phyloP scores from a whole-genome alignment of 1,140 invertebrate genomes.

The Bombus difficillimus region DNA sequence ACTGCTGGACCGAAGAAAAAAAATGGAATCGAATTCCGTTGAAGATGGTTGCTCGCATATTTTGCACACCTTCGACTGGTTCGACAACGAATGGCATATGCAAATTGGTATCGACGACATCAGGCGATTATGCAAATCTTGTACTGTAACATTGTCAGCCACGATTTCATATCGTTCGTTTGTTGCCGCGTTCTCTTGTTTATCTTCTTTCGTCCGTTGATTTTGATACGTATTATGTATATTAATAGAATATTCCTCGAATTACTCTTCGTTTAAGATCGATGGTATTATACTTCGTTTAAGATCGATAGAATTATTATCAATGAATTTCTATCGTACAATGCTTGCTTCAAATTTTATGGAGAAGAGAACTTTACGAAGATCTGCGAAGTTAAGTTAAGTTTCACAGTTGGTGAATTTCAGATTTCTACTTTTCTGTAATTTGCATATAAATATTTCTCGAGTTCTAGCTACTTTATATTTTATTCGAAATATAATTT shows the following conservation, averaged over 20 bases:
- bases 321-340: background rate
- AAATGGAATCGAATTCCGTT: conserved; percentile 33
- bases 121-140: conserved; percentile 63
- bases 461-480: background rate
- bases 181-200: conserved; percentile 33
- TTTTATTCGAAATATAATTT: background rate
- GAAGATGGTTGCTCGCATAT: conserved; percentile 37
- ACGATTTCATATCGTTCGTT: conserved; percentile 30
- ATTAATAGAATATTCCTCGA: conserved; percentile 5
- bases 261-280: background rate
- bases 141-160: conserved; percentile 29
- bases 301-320: background rate
- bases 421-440: background rate
- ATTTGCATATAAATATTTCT: conserved; percentile 4
- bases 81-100: conserved; percentile 57
- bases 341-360: background rate
- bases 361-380: no score
- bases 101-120: conserved; percentile 58
- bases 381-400: background rate
- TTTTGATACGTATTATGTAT: background rate
- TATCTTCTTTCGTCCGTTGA: conserved; percentile 28
- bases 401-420: no score
- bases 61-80: conserved; percentile 36
- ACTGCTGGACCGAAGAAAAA: background rate
- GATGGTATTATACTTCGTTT: no score